A percentile compares a stretch with the other conserved stretches of the same genome.
phyloP scores from a whole-genome alignment of 2,888 invertebrate genomes.

The Norana najaformis region DNA sequence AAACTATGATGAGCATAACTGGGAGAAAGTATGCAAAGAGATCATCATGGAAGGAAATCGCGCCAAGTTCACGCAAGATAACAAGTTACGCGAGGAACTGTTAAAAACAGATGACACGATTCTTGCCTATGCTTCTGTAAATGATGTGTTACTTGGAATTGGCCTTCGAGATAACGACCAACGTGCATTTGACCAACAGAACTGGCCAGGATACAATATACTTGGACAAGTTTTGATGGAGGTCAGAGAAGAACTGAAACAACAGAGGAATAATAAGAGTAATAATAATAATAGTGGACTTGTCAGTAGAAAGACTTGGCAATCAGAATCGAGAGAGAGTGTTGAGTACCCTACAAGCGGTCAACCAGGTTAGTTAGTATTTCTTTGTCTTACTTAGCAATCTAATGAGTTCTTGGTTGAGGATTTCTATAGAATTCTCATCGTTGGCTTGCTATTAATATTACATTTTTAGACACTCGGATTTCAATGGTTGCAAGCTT shows the following conservation, averaged over 20 bases:
- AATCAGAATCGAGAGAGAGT: neutral
- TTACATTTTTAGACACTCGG: neutral
- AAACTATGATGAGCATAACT: neutral
- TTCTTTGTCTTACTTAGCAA: neutral
- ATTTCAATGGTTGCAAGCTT: no score
- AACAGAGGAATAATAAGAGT: neutral
- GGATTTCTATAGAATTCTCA: neutral
- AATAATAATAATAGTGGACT: neutral
- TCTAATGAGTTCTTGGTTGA: no score
- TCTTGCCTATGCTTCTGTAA: neutral
- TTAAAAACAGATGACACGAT: neutral
- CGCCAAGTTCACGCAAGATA: neutral
- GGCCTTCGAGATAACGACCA: constrained; percentile 7
- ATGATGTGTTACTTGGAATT: neutral
- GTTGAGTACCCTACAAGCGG: no score
- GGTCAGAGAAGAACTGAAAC: constrained; percentile 22
- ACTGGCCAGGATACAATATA: constrained; percentile 18
- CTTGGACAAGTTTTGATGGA: constrained; percentile 26
- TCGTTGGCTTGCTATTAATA: neutral
- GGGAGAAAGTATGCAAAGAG: neutral
- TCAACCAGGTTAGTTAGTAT: neutral
- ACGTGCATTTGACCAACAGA: neutral
- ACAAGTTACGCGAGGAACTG: neutral
- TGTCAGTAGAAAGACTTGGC: no score
- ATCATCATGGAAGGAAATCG: neutral